These are phyloP conservation scores for Anagrus nilaparvatae DNA, from an alignment of 1,140 invertebrate genomes.

Conservation along the genomic window DNA sequence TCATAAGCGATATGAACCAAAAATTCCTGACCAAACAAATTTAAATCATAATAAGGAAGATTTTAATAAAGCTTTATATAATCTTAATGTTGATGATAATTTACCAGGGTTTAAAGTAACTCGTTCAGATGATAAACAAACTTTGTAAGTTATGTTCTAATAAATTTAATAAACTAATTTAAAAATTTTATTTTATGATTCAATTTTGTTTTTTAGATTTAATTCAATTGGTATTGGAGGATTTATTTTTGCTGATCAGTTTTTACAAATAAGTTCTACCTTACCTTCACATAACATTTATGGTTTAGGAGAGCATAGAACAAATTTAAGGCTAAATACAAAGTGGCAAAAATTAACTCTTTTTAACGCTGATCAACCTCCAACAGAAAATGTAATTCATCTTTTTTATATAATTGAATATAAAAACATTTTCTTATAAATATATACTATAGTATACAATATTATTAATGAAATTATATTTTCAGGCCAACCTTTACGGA, in stretches of 20 bases:
- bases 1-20: constrained; percentile 52
- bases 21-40: constrained; percentile 39
- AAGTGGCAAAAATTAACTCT: constrained; percentile 58
- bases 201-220: constrained; percentile 38
- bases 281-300: constrained; percentile 69
- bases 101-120: constrained; percentile 50
- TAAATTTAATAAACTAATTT: constrained; percentile 7
- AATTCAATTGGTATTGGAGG: constrained; percentile 63
- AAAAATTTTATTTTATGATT: constrained; percentile 6
- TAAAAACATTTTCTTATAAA: constrained; percentile 2
- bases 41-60: constrained; percentile 10
- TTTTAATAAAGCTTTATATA: constrained; percentile 30
- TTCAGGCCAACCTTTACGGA: constrained; percentile 69
- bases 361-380: constrained; percentile 57
- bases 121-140: constrained; percentile 43
- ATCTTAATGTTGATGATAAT: constrained; percentile 43
- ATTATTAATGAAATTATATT: constrained; percentile 24
- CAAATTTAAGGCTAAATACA: constrained; percentile 48
- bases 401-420: too few relatives aligned
- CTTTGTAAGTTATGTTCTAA: constrained; percentile 42
- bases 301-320: constrained; percentile 69
- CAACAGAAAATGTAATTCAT: constrained; percentile 54
- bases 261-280: constrained; percentile 67
- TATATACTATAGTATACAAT: background rate
- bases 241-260: constrained; percentile 71